Evolutionary conservation across 2,113 vertebrate genomes (phyloP), one percentile per base, ranked within the genome.

Genomic region (Leptodactylus fuscus): DNA sequence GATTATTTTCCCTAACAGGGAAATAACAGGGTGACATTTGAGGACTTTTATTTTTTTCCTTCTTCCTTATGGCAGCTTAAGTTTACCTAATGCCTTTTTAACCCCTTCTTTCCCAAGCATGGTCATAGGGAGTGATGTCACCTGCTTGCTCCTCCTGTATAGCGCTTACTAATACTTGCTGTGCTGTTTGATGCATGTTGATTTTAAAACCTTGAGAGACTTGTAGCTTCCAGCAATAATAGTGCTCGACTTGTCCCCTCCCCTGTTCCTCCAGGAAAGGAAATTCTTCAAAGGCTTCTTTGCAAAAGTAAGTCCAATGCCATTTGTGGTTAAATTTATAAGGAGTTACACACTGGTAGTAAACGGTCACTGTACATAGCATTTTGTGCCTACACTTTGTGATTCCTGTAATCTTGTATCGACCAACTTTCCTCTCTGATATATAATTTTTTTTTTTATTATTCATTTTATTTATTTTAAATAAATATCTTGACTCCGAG

Each of bases 261-360:
- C 94, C 95, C 95, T 95, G 94, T 95, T 95, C 95, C 95, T 97
- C 96, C 97, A 99, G 98, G 97, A 99, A 98, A 99, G 97, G 96
- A 99, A 99, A 95, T 99, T 98, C 98, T 99, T 99, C 98, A 99
- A 98, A 96, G 97, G 97, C 97, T 98, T 99, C 96, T 98, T 99
- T 99, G 94, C 94, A 96, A 99, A 99, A 99, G 97, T 99, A 99
- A 99, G 98, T 99, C 95, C 94, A 92, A 93, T 91, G 91, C 91
- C 92, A 18, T 93, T 91, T 89, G 83, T 94, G 91, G 92, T 94
- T 94, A 90, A 89, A 92, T 49, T 90, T 93, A 93, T 95, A 94
- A 95, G 94, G 94, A 95, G 94, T 95, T 95, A 94, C 94, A 94
- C 94, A 94, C 93, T 92, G 91, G 93, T 93, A 90, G 65, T 90